Base-by-base conservation (phyloP, 2,113 vertebrate genomes). In the Neodon shergylaensis region DNA sequence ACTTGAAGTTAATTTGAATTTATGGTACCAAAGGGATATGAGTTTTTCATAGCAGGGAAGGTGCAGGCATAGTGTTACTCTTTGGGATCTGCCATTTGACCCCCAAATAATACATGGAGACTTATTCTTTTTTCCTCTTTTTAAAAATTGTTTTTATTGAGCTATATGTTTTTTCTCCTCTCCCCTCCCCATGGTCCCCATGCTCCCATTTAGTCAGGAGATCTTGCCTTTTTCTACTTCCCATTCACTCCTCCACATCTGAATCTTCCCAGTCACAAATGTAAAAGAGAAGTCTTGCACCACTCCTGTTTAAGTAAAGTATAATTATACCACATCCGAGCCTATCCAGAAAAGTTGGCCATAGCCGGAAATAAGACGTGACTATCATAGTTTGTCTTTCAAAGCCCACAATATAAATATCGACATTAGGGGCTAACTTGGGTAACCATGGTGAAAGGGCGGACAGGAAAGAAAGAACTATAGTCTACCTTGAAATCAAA, bases 401-500 rank as follows among this genome's bases (percentile, higher is more conserved):
- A 73, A 16, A 49, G 31, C 7, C 52, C 44, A 54, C 16, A n/a
- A 17, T 63, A 14, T 47, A 85, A 95, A 91, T 26, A 26, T 39
- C 49, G 49, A 36, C 26, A 74, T 68, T 58, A 47, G 1, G 3
- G 61, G 1, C 90, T 74, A 81, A 63, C 4, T 5, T 73, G 54
- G n/a, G 10, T 47, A 74, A 22, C 33, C 8, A 44, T 77, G 26
- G 44, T 82, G 10, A 9, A 11, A 24, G 8, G 65, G 44, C 39
- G 2, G 19, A 8, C 7, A 63, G 33, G 36, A 74, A 13, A 91
- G 31, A 72, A 70, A 73, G 81, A 92, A 66, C 28, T 68, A 21
- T 44, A 79, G 36, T 24, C 81, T 39, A 82, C 13, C 31, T 63
- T 83, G 54, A 88, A 94, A 88, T 68, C 73, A 70, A 95, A 86